Evolutionary conservation across 2,113 vertebrate genomes (phyloP), one percentile per base, ranked within the genome.

Genomic region (Etheostoma cragini): DNA sequence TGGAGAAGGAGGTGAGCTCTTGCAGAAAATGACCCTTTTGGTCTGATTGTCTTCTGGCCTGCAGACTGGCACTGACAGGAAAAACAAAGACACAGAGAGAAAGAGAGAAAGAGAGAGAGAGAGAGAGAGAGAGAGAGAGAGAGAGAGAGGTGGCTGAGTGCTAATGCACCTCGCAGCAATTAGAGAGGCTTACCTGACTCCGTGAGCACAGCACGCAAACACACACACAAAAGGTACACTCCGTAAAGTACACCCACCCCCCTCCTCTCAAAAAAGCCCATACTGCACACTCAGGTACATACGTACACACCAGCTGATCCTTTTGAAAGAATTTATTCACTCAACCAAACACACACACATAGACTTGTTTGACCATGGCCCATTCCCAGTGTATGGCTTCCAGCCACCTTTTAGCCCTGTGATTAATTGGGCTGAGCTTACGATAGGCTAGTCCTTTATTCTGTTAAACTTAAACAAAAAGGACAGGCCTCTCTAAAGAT

Each of bases 1-100:
- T 91, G 94, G 93, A 96, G 94, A 93, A 91, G 92, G 93, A 96
- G 96, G 95, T 96, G 94, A 96, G 95, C 95, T 97, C 95, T 95
- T 95, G 94, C 94, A 96, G 95, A 97, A 98, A 97, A 97, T 95
- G 94, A 96, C 94, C 95, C 95, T 97, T 95, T 96, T 96, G 94
- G 89, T 95, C 96, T 97, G 96, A 96, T 96, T 97, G 95, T 96
- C 92, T 93, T 88, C 86, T 92, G 90, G 91, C 90, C 93, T 89
- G 85, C 92, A 94, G 92, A 91, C 95, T 94, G 92, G 90, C 94
- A 90, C 94, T 70, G 68, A 96, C 89, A 91, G 91, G 88, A 89
- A 94, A 96, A 92, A 96, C 89, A 95, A 93, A 94, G 90, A 90
- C 68, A 78, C 46, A 0, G 65, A 26, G 75, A 67, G 84, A 26